Conservation (phyloP, 2,888 invertebrate species). For the Dolomedes plantarius region DNA sequence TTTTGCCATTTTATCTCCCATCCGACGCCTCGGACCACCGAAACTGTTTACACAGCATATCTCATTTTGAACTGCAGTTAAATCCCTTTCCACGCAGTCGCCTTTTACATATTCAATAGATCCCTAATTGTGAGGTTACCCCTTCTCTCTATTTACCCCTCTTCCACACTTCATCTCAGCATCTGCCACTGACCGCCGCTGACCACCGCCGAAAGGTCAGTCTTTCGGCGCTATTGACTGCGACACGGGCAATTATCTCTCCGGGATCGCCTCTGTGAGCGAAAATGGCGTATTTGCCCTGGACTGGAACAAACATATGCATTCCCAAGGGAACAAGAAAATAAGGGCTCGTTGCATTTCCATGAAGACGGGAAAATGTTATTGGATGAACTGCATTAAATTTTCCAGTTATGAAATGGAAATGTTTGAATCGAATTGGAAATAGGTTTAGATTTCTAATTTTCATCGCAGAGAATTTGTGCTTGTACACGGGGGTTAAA, state of each 20-base stretch:
- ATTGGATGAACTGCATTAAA: neutral
- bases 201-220: constrained; percentile 58
- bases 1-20: too few species aligned
- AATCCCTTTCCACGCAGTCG: neutral
- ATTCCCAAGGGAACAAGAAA: too few species aligned
- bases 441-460: neutral
- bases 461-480: too few species aligned
- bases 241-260: constrained; percentile 56
- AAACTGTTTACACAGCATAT: too few species aligned
- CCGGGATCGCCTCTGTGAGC: neutral
- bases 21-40: too few species aligned
- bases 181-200: constrained; percentile 1
- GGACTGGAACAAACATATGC: too few species aligned
- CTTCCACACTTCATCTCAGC: neutral
- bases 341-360: neutral
- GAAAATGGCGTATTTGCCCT: neutral
- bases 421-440: neutral
- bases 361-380: neutral
- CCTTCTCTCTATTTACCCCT: neutral
- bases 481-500: too few species aligned
- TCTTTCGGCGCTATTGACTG: constrained; percentile 58
- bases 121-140: neutral
- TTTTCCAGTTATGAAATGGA: neutral
- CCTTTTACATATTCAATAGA: constrained; percentile 2
- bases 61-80: neutral